Evolutionary conservation across 1,140 invertebrate genomes (phyloP).

Genomic region (Macrosteles quadrilineatus): DNA sequence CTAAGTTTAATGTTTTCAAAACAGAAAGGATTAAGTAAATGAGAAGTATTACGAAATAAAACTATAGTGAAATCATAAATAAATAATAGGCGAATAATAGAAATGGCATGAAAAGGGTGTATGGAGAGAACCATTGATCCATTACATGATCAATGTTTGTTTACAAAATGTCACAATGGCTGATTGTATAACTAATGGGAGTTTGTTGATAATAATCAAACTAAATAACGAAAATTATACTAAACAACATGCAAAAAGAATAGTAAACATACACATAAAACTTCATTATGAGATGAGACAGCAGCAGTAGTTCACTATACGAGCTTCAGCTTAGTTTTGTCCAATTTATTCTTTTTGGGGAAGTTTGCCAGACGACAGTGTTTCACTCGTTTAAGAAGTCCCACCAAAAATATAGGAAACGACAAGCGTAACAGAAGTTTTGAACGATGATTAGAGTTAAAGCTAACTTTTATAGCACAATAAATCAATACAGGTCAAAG

Average conservation of each 20-base stretch:
- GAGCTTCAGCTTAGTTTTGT: too few relatives aligned
- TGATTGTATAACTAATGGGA: too few relatives aligned
- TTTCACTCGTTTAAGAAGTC: neutral
- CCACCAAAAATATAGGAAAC: neutral
- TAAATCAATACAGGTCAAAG: slow-evolving; percentile 24
- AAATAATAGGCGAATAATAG: too few relatives aligned
- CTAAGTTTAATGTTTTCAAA: too few relatives aligned
- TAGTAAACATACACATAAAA: slow-evolving; percentile 19
- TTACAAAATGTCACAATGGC: slow-evolving; percentile 21
- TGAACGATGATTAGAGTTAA: slow-evolving; percentile 10
- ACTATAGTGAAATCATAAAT: too few relatives aligned
- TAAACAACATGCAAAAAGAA: slow-evolving; percentile 12
- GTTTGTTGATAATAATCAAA: too few relatives aligned
- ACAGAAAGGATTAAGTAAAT: too few relatives aligned
- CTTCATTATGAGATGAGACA: slow-evolving; percentile 13
- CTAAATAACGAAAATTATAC: neutral
- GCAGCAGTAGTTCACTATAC: too few relatives aligned
- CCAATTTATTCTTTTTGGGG: neutral
- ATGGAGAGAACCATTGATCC: too few relatives aligned
- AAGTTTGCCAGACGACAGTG: neutral
- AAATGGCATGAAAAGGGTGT: too few relatives aligned
- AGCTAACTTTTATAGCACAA: slow-evolving; percentile 8
- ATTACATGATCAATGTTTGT: slow-evolving; percentile 5
- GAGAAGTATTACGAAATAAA: too few relatives aligned
- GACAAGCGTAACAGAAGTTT: neutral